Evolutionary conservation across 2,888 invertebrate genomes (phyloP), one percentile per base, ranked within the genome.

Genomic region (Lobophora halterata): DNA sequence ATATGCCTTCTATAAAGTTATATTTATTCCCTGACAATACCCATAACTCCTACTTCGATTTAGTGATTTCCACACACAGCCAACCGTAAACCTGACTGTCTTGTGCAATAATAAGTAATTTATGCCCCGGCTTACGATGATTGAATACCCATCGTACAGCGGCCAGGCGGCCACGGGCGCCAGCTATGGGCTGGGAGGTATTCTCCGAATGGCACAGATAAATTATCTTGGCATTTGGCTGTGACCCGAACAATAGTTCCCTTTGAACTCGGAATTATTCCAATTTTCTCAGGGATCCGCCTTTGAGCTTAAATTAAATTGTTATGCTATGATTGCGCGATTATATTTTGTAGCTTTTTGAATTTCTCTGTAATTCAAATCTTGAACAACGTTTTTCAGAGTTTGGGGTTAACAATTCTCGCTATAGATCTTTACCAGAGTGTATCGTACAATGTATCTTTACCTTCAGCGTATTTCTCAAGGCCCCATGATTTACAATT

Each of bases 81-180:
- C 30, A 29, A n/a, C n/a, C n/a, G 24, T 24, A 19, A 14, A 13
- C 24, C 13, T 9, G 5, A 9, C 18, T 23, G 19, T 26, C 30
- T 18, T 9, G 23, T 13, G 49, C 51, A 55, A 66, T 65, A 62
- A 58, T 46, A 46, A 49, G 51, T 34, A 57, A 65, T 60, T 63
- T 59, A 63, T 54, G 54, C 42, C 26, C 41, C 8, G 45, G 61
- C 60, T 63, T 60, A 60, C 38, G 52, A 56, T 65, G 65, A 65
- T 62, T 52, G 57, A 66, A 42, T 32, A 58, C 46, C 37, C 30
- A 29, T 30, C 17, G 29, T 11, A 10, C 16, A 25, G 37, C 28
- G 31, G 24, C 12, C 12, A 7, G 13, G 12, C 2, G 1, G 3
- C 24, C 13, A 16, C 25, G 2, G 25, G 33, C 32, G n/a, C n/a